Evolutionary conservation across 2,888 invertebrate species (phyloP), one percentile per base, ranked within the genome.

Genomic region (Latrodectus hesperus): DNA sequence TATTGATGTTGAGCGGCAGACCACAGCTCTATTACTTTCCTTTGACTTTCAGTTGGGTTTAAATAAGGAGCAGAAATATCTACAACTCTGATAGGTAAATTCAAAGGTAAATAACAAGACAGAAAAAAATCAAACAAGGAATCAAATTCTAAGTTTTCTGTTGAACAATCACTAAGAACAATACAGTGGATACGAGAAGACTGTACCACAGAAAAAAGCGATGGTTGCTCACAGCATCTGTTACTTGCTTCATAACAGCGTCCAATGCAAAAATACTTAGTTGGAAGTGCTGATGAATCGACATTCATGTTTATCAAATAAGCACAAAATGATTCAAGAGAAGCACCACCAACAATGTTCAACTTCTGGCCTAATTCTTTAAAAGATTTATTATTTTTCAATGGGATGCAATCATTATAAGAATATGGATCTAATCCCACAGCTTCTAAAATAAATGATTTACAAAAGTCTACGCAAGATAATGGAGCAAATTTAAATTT

Each of bases 311-410:
- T 96, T 0, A 96, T 93, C 91, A 95, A 94, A 91, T 95, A 95
- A 0, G 96, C 95, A 90, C 96, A 93, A 90, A 96, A 96, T 0
- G 96, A 94, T 80, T 94, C 93, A 14, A 96, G 92, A 26, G 96
- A 95, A 0, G 95, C 95, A 72, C 95, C 95, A 0, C 97, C 97
- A 0, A 95, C 94, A 60, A 97, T 93, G 92, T 96, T 96, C 64
- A 96, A 93, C 0, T 94, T 93, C 91, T 94, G 95, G 10, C 94
- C 92, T 67, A 94, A 92, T 78, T 91, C 89, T 72, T 93, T 93
- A 0, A 93, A 92, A 71, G 94, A 93, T 14, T 94, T 79, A 92
- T 76, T 94, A 22, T 49, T 38, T 55, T 86, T 75, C 9, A 81
- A 17, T 53, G 76, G 71, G 94, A 71, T 94, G 93, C 71, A 75